phyloP scores from a whole-genome alignment of 2,797 vertebrate species.

The Fundulus diaphanus region DNA sequence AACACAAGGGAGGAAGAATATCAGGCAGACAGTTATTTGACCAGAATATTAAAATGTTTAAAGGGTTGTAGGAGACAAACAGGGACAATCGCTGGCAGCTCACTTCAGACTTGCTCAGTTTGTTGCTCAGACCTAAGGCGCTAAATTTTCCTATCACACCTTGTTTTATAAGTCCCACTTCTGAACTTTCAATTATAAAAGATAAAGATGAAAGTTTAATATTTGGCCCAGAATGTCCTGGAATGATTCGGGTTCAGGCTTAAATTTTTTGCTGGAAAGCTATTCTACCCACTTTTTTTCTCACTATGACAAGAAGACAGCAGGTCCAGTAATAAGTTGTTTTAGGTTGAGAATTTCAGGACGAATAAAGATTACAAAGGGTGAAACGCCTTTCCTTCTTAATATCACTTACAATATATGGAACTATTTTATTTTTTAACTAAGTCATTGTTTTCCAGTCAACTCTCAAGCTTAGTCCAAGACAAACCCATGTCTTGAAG shows the following conservation, averaged over 20 bases:
- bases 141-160: neutral
- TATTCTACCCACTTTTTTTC: neutral
- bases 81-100: slow-evolving; percentile 17
- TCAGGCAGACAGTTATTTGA: slow-evolving; percentile 58
- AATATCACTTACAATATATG: too few relatives aligned
- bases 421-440: too few relatives aligned
- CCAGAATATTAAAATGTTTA: slow-evolving; percentile 67
- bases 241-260: neutral
- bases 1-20: slow-evolving; percentile 43
- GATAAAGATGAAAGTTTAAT: slow-evolving; percentile 1
- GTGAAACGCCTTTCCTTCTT: neutral
- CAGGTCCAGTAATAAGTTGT: slow-evolving; percentile 11
- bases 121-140: neutral
- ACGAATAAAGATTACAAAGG: neutral
- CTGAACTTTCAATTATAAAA: slow-evolving; percentile 14
- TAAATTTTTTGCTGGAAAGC: neutral
- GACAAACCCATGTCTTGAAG: too few relatives aligned
- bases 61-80: slow-evolving; percentile 25
- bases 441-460: too few relatives aligned
- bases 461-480: too few relatives aligned
- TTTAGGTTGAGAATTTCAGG: neutral
- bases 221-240: neutral
- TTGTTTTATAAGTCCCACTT: slow-evolving; percentile 9
- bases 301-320: neutral
- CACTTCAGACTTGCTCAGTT: slow-evolving; percentile 22